Evolutionary conservation across 2,888 invertebrate genomes (phyloP).

Genomic region (Drosophila fungiperda): DNA sequence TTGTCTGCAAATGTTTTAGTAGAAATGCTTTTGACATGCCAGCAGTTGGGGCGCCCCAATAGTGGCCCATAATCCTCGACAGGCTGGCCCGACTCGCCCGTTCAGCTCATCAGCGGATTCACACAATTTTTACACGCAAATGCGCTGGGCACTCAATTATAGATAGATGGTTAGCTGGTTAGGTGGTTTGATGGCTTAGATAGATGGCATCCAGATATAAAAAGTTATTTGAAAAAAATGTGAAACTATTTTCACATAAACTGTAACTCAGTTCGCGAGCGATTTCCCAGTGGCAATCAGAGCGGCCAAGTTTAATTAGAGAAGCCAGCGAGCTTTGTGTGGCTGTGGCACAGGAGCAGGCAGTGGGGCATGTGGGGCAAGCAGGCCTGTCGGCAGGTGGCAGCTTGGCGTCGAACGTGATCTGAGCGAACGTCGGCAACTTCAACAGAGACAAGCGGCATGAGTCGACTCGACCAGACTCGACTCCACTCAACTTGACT

Average conservation of each 20-base stretch:
- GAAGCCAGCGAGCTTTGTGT: constrained; percentile 27
- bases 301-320: constrained; percentile 78
- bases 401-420: constrained; percentile 63
- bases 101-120: constrained; percentile 74
- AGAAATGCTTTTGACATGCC: constrained; percentile 70
- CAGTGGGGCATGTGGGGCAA: constrained; percentile 21
- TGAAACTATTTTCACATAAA: constrained; percentile 80
- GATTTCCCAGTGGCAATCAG: constrained; percentile 81
- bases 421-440: constrained; percentile 69
- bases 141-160: constrained; percentile 61
- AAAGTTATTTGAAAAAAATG: constrained; percentile 54
- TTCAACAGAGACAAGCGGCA: constrained; percentile 47
- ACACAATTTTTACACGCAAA: constrained; percentile 80
- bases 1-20: constrained; percentile 76
- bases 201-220: constrained; percentile 17
- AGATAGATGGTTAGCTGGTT: constrained; percentile 24
- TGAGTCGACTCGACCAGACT: constrained; percentile 43
- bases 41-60: constrained; percentile 34
- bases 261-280: constrained; percentile 54
- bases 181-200: constrained; percentile 19
- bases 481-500: constrained; percentile 22
- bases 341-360: constrained; percentile 5
- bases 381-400: constrained; percentile 31
- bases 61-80: constrained; percentile 40
- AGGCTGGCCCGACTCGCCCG: constrained; percentile 19